Conservation (phyloP, 2,113 vertebrate genomes). For the Scomber colias region DNA sequence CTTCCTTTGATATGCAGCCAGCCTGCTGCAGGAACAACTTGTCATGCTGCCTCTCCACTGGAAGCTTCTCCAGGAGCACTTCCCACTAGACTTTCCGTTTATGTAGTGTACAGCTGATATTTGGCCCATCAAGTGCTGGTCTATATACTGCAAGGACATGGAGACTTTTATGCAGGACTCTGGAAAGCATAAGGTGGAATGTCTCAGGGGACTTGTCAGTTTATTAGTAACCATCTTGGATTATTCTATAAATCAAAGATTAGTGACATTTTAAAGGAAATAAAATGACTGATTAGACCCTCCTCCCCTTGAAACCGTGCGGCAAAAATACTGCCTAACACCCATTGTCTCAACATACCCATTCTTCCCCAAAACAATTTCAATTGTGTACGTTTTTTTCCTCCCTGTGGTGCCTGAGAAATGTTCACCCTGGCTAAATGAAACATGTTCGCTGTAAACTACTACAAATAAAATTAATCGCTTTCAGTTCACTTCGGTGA, state of each 20-base stretch:
- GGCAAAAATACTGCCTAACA: constrained; percentile 69
- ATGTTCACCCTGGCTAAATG: constrained; percentile 35
- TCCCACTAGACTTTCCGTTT: background rate
- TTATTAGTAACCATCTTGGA: constrained; percentile 10
- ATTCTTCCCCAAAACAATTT: constrained; percentile 79
- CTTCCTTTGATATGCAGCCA: background rate
- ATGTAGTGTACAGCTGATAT: background rate
- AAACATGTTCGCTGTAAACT: background rate
- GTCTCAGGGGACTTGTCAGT: background rate
- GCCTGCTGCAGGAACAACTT: background rate
- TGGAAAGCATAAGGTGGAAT: background rate
- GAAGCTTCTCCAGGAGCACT: background rate
- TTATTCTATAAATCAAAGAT: constrained; percentile 57
- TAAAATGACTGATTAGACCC: constrained; percentile 50
- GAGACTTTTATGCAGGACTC: background rate
- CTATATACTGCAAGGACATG: background rate
- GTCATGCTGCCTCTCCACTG: background rate
- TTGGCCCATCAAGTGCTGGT: background rate
- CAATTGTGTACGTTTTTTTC: constrained; percentile 65
- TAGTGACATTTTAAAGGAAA: constrained; percentile 68
- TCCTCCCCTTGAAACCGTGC: constrained; percentile 64
- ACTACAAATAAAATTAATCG: background rate
- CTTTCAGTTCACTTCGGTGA: accelerated
- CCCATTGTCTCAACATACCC: constrained; percentile 68
- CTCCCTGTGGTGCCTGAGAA: constrained; percentile 26